Evolutionary conservation across 2,113 vertebrate species (phyloP).

Genomic region (Sinocyclocheilus anshuiensis): DNA sequence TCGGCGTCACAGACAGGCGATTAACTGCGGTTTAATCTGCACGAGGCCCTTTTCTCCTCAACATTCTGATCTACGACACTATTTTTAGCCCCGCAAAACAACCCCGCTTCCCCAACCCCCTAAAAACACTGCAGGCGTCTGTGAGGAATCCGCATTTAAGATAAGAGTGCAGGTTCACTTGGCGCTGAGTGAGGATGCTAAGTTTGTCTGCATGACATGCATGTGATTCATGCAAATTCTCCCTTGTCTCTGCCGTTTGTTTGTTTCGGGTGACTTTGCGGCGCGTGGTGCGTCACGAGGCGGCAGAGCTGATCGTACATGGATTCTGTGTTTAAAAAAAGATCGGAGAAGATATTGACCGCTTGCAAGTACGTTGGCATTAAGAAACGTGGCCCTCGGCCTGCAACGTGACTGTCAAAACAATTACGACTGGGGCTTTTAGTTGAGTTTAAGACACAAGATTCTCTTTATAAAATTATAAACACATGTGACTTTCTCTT

Average conservation of each 20-base stretch:
- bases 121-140: conserved; percentile 47
- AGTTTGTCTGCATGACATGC: conserved; percentile 29
- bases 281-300: background rate
- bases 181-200: background rate
- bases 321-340: conserved; percentile 47
- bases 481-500: background rate
- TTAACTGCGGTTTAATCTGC: conserved; percentile 49
- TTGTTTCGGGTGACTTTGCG: conserved; percentile 2
- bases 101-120: conserved; percentile 18
- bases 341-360: conserved; percentile 56
- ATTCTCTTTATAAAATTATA: background rate
- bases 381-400: conserved; percentile 18
- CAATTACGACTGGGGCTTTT: background rate
- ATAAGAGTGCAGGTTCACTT: conserved; percentile 50
- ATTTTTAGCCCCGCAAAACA: conserved; percentile 62
- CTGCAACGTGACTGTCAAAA: conserved; percentile 46
- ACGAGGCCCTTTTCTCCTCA: conserved; percentile 1
- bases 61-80: conserved; percentile 49
- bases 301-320: conserved; percentile 17
- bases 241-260: conserved; percentile 21
- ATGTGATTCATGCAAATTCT: conserved; percentile 56
- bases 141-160: conserved; percentile 58
- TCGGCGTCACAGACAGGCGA: background rate
- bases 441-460: background rate
- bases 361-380: background rate